Base-by-base conservation (phyloP, 2,888 invertebrate genomes). In the Ischnura elegans region DNA sequence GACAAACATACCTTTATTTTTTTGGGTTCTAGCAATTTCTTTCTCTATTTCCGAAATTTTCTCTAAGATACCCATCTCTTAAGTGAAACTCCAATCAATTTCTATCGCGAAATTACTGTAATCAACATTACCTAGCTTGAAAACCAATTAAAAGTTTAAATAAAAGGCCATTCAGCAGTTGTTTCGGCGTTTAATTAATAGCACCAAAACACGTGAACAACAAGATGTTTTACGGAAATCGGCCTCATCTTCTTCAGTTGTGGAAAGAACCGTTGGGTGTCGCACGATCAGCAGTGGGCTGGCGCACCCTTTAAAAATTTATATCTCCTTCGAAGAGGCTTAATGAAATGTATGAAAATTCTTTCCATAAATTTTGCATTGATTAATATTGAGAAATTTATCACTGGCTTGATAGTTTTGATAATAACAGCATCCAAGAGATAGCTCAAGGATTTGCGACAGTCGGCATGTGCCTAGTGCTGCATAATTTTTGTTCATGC, bases 11-110 rank as follows among this genome's bases (percentile, higher is more conserved):
- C 99, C 99, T 98, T 99, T 99, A 96, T 99, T 99, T 96, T 99
- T 99, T 96, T 99, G 99, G 36, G 99, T 99, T 95, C 99, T 97
- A 29, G 99, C 98, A 94, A 99, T 99, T 97, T 99, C 99, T 95
- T 98, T 98, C 96, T 99, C 99, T 94, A 99, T 99, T 97, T 99
- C 99, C 8, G 99, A 98, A 96, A 99, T 99, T 97, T 99, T 99
- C 95, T 99, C 99, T 94, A 99, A 96, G 96, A 99, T 99, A 95
- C 99, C 99, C 99, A 99, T 99, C 94, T 95, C 95, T 46, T 21
- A 55, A 0, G 42, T 13, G 43, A 25, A 43, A 61, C 36, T 25
- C 25, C 10, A 10, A 29, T 36, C 13, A 66, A 61, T 61, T 10
- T 66, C 61, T 42, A 66, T 0, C 36, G 2, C 25, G 19, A 43